A percentile compares a stretch with the other conserved stretches of the same genome.
phyloP scores from a whole-genome alignment of 2,113 vertebrate species.

The Macaca mulatta region DNA sequence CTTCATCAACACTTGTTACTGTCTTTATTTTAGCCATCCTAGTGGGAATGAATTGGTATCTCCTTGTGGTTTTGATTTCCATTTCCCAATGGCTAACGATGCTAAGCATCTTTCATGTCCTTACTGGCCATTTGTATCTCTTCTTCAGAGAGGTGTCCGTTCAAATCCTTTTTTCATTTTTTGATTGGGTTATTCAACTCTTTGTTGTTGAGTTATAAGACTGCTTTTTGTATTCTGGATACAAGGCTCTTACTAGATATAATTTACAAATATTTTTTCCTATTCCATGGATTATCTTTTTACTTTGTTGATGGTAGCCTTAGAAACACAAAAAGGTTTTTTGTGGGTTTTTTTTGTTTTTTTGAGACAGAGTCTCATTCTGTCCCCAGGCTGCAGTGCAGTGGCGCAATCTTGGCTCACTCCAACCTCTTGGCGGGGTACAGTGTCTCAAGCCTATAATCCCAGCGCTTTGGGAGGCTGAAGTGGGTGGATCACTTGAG shows the following conservation, averaged over 20 bases:
- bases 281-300: not conserved
- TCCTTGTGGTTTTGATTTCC: not conserved
- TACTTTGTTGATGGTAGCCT: not conserved
- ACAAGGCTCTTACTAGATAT: not conserved
- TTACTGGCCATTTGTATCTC: not conserved
- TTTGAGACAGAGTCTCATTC: too few species aligned
- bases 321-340: not conserved
- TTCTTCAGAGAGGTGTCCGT: not conserved
- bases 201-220: not conserved
- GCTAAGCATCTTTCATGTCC: not conserved
- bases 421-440: not conserved
- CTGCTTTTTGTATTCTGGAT: not conserved
- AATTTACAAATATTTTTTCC: not conserved
- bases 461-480: too few species aligned
- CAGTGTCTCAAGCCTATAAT: too few species aligned
- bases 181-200: not conserved
- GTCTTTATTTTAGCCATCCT: not conserved
- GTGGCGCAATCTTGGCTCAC: too few species aligned
- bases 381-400: too few species aligned
- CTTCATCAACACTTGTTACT: not conserved
- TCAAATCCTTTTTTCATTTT: not conserved
- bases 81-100: not conserved
- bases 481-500: too few species aligned
- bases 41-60: not conserved
- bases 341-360: too few species aligned